Percentiles rank a stretch among this genome's conserved stretches.
These are phyloP conservation scores for Grammomys dolichurus DNA, from an alignment of 2,113 vertebrate species.

Conservation along the genomic window DNA sequence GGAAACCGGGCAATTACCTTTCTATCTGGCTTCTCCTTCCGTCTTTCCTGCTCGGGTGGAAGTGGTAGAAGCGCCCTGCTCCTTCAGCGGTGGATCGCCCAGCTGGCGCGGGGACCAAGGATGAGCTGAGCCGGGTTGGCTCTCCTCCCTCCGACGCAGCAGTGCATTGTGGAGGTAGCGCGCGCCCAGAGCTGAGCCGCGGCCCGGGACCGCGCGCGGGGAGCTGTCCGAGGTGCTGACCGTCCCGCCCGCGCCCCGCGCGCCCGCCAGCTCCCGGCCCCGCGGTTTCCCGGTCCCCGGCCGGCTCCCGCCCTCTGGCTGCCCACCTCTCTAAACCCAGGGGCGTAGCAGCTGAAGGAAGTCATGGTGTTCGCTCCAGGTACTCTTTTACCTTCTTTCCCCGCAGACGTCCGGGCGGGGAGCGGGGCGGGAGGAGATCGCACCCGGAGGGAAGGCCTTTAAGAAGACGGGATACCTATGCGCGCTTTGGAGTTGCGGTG, in stretches of 20 bases:
- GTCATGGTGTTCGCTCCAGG: conserved; percentile 91
- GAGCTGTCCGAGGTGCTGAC: conserved; percentile 83
- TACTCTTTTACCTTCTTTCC: conserved; percentile 71
- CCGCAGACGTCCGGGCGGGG: conserved; percentile 9
- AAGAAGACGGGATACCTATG: neutral
- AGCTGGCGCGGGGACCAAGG: conserved; percentile 68
- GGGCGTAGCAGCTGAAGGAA: conserved; percentile 58
- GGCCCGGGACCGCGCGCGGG: conserved; percentile 19
- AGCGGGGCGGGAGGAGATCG: conserved; percentile 5
- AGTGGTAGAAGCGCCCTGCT: conserved; percentile 30
- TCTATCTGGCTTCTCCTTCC: conserved; percentile 59
- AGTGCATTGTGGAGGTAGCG: conserved; percentile 83
- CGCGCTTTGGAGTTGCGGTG: neutral
- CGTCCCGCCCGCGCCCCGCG: neutral
- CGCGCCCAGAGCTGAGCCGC: conserved; percentile 68
- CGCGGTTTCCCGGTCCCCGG: neutral
- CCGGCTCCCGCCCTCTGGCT: neutral
- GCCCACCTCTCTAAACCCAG: neutral
- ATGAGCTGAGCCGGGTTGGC: conserved; percentile 49
- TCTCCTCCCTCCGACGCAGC: conserved; percentile 70
- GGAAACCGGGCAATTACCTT: conserved; percentile 70
- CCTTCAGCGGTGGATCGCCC: conserved; percentile 6
- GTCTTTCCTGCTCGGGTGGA: conserved; percentile 53
- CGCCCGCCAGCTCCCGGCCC: neutral
- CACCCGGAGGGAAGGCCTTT: conserved; percentile 32